phyloP scores from a whole-genome alignment of 2,888 invertebrate species.

The Strigamia transsilvanica region DNA sequence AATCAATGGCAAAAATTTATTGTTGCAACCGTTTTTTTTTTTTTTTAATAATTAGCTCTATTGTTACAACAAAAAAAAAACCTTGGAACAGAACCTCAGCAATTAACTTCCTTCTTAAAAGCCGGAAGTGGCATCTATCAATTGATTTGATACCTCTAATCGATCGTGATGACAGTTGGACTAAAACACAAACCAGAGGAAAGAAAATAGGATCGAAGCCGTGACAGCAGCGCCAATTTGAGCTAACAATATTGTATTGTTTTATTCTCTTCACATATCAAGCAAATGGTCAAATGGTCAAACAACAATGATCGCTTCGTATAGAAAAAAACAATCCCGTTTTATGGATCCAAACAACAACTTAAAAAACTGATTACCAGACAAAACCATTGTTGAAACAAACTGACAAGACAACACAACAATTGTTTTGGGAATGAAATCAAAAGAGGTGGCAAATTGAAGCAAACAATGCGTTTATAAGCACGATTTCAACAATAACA shows the following conservation, averaged over 20 bases:
- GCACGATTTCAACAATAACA: too few species aligned
- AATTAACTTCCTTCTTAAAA: slow-evolving; percentile 18
- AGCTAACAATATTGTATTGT: neutral
- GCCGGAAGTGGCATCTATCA: slow-evolving; percentile 24
- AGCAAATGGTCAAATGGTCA: slow-evolving; percentile 10
- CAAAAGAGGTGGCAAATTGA: neutral
- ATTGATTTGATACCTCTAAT: neutral
- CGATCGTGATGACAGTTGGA: slow-evolving; percentile 27
- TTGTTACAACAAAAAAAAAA: neutral
- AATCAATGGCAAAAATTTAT: neutral
- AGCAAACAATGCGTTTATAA: neutral
- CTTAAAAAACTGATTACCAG: neutral
- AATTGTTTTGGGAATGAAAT: neutral
- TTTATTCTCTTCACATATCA: neutral
- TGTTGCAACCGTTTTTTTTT: neutral
- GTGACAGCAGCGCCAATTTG: neutral
- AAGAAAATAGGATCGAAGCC: neutral
- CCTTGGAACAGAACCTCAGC: neutral
- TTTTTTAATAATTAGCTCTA: neutral
- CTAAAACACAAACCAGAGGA: neutral
- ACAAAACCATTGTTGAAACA: neutral
- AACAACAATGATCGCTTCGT: neutral
- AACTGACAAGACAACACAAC: too few species aligned
- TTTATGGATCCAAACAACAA: neutral
- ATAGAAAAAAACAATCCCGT: too few species aligned